Evolutionary conservation across 2,113 vertebrate species (phyloP).

Genomic region (Nestor notabilis): DNA sequence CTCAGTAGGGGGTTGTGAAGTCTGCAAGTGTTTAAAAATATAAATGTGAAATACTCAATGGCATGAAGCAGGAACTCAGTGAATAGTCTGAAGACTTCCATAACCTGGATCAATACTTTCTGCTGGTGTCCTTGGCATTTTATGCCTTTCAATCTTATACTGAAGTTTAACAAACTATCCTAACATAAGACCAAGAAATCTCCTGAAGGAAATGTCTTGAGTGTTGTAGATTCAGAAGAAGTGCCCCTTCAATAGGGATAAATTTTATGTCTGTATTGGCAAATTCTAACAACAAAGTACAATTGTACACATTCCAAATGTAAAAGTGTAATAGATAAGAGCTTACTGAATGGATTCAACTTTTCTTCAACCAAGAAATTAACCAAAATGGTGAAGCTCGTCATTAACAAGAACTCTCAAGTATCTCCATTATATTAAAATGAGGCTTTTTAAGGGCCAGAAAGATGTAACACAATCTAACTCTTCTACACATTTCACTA

Average conservation of each 20-base stretch:
- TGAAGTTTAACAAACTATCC: not conserved
- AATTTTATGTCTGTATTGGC: not conserved
- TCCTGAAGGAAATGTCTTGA: not conserved
- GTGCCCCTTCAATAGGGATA: not conserved
- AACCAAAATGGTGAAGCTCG: not conserved
- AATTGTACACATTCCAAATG: not conserved
- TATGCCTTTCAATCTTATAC: not conserved
- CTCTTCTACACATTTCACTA: not conserved
- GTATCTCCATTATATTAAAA: not conserved
- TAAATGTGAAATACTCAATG: not conserved
- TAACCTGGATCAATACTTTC: not conserved
- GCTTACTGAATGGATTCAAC: not conserved
- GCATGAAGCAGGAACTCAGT: not conserved
- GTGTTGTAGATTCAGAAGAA: not conserved
- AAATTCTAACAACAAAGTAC: not conserved
- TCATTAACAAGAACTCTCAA: not conserved
- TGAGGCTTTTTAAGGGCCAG: not conserved
- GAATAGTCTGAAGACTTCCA: not conserved
- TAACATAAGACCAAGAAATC: not conserved
- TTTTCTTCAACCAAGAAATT: not conserved
- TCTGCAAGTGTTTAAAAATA: constrained; percentile 29
- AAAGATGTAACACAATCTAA: not conserved
- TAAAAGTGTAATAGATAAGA: not conserved
- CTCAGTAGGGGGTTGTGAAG: constrained; percentile 64
- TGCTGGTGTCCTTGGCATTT: not conserved